Evolutionary conservation across 2,888 invertebrate species (phyloP).

Genomic region (Acleris cristana): DNA sequence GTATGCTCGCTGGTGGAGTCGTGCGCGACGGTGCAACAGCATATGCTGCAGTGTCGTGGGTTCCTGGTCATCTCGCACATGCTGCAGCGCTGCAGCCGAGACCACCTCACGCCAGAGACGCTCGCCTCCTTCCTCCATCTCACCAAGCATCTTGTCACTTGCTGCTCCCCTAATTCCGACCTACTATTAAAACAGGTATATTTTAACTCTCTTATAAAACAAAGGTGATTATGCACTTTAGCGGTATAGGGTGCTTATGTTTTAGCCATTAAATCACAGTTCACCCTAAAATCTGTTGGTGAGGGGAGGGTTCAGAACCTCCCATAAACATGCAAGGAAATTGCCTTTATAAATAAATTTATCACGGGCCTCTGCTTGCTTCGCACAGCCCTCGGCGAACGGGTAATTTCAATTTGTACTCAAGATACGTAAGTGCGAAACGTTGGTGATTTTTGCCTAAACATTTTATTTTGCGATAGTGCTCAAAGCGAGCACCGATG

Average conservation of each 20-base stretch:
- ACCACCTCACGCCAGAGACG: conserved; percentile 97
- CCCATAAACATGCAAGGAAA: conserved; percentile 56
- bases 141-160: conserved; percentile 96
- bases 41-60: conserved; percentile 99
- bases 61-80: conserved; percentile 99
- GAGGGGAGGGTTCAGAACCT: conserved; percentile 41
- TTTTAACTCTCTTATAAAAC: conserved; percentile 4
- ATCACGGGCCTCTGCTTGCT: conserved; percentile 43
- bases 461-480: too few species aligned
- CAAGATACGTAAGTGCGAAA: conserved; percentile 1
- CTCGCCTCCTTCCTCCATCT: conserved; percentile 95
- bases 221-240: conserved; percentile 24
- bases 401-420: conserved; percentile 25
- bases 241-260: conserved; percentile 23
- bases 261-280: conserved; percentile 34
- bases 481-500: neutral
- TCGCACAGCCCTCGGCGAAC: conserved; percentile 15
- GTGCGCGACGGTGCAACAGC: conserved; percentile 98
- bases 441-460: too few species aligned
- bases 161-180: conserved; percentile 96
- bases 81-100: conserved; percentile 95
- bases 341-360: conserved; percentile 59
- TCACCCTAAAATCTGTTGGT: conserved; percentile 25
- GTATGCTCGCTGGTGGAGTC: conserved; percentile 98
- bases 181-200: conserved; percentile 95